Evolutionary conservation across 2,113 vertebrate species (phyloP).

Genomic region (Cepphus grylle): DNA sequence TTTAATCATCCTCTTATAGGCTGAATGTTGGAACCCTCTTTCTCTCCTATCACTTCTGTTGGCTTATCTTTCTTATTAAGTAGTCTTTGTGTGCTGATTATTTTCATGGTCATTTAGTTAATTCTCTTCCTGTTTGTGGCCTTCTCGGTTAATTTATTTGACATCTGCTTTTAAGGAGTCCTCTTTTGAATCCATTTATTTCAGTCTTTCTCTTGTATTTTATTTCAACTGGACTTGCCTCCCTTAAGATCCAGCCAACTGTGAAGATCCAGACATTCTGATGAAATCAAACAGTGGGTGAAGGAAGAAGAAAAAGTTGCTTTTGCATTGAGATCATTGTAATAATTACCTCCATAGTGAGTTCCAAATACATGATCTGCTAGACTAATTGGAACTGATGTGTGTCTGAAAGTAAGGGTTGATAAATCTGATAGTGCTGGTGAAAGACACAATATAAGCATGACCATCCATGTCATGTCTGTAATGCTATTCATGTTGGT

Average conservation of each 20-base stretch:
- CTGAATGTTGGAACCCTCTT: not conserved
- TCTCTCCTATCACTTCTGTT: not conserved
- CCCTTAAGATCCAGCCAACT: not conserved
- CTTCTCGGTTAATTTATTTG: not conserved
- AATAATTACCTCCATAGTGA: not conserved
- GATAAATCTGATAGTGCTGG: not conserved
- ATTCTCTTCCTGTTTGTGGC: not conserved
- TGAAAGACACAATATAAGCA: not conserved
- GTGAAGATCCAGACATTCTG: not conserved
- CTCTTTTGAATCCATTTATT: not conserved
- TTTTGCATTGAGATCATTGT: not conserved
- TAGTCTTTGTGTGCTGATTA: not conserved
- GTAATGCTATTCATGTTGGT: not conserved
- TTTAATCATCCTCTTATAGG: not conserved
- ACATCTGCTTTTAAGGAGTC: not conserved
- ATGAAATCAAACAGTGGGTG: not conserved
- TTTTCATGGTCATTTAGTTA: not conserved
- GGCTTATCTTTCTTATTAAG: not conserved
- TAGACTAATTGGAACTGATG: not conserved
- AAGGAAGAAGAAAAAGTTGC: not conserved
- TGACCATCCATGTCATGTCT: not conserved
- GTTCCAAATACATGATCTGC: not conserved
- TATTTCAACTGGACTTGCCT: not conserved
- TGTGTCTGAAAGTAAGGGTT: not conserved
- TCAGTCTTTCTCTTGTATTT: not conserved